Conservation (phyloP, 2,113 vertebrate species). For the Laterallus jamaicensis region DNA sequence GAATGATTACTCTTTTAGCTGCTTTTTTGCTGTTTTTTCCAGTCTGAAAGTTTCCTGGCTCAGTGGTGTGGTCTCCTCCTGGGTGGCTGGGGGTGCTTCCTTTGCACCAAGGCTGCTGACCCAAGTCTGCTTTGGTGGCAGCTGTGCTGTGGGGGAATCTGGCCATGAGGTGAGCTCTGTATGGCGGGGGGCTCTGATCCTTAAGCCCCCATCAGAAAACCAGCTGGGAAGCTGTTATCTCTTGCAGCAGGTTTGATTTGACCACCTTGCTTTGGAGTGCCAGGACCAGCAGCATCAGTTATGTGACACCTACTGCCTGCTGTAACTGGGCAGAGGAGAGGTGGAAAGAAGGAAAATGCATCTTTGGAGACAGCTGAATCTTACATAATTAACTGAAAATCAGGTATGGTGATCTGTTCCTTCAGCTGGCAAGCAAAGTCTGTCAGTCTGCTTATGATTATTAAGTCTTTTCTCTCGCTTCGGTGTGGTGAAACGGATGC, state of each 20-base stretch:
- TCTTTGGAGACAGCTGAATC: neutral
- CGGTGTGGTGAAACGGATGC: neutral
- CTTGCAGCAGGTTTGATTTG: neutral
- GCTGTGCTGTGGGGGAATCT: neutral
- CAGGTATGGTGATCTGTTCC: neutral
- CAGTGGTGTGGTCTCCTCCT: neutral
- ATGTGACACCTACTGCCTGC: neutral
- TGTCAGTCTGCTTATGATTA: neutral
- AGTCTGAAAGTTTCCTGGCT: neutral
- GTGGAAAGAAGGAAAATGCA: neutral
- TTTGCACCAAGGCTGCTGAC: neutral
- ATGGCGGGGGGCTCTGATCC: neutral
- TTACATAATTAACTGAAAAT: neutral
- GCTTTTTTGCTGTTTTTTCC: neutral
- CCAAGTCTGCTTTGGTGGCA: accelerated
- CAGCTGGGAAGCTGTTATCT: neutral
- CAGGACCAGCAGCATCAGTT: neutral
- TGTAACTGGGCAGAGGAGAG: neutral
- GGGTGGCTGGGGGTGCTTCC: accelerated
- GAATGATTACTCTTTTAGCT: neutral
- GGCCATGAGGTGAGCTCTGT: accelerated
- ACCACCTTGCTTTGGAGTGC: neutral
- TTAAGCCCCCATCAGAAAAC: neutral
- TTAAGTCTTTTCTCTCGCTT: neutral
- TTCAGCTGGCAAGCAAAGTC: neutral